Percentiles rank a stretch among this genome's conserved stretches.
Conservation (phyloP, 2,888 invertebrate species). For the Lysandra coridon region DNA sequence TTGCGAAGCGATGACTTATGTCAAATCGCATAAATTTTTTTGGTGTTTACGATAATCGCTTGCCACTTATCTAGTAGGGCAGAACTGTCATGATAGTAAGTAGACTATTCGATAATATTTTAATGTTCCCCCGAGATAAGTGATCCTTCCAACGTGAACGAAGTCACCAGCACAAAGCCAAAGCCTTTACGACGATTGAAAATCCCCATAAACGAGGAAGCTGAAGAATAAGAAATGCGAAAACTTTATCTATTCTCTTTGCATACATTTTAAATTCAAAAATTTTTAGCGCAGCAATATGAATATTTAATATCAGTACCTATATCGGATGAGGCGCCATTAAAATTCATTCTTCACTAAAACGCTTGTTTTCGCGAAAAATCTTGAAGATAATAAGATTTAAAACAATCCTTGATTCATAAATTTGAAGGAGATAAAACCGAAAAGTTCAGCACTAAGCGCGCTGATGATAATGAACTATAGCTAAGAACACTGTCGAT, state of each 20-base stretch:
- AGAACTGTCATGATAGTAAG: not conserved
- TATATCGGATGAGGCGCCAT: conserved; percentile 22
- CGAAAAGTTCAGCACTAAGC: too few relatives aligned
- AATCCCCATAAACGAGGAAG: not conserved
- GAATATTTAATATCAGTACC: conserved; percentile 23
- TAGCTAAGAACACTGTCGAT: too few relatives aligned
- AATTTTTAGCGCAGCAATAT: conserved; percentile 16
- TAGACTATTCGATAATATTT: not conserved
- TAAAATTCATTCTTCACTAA: conserved; percentile 22
- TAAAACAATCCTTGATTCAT: too few relatives aligned
- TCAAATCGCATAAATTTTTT: too few relatives aligned
- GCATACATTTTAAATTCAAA: conserved; percentile 24
- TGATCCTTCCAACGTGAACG: not conserved
- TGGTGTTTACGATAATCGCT: too few relatives aligned
- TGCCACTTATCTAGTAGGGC: too few relatives aligned
- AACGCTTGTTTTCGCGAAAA: conserved; percentile 19
- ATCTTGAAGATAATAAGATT: conserved; percentile 1
- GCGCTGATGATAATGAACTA: too few relatives aligned
- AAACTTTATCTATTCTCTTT: conserved; percentile 25
- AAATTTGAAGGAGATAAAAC: too few relatives aligned
- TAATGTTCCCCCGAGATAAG: not conserved
- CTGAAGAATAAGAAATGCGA: conserved; percentile 8
- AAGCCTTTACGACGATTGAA: conserved; percentile 1
- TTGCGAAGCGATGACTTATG: too few relatives aligned
- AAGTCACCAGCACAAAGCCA: not conserved